Percentiles rank a stretch among this genome's conserved stretches.
These are phyloP conservation scores for Peromyscus maniculatus DNA, from an alignment of 2,113 vertebrate genomes.

Conservation along the genomic window DNA sequence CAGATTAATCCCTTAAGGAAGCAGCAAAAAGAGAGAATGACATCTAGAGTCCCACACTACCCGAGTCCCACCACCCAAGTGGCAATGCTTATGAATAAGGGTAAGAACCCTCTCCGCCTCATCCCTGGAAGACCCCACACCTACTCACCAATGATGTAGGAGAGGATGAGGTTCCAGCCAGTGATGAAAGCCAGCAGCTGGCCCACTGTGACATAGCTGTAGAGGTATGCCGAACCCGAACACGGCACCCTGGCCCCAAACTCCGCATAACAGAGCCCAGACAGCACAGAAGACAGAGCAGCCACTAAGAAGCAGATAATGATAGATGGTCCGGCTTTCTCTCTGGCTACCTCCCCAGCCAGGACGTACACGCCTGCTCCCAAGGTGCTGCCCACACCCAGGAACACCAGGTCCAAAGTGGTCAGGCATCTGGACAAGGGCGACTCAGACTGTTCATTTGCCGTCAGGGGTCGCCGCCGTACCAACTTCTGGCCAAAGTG, in stretches of 20 bases:
- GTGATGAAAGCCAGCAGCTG: slow-evolving; percentile 96
- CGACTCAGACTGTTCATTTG: slow-evolving; percentile 68
- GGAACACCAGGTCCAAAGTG: slow-evolving; percentile 92
- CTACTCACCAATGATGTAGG: slow-evolving; percentile 93
- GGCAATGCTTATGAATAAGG: accelerated
- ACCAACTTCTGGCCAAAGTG: slow-evolving; percentile 89
- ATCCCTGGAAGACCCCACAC: neutral
- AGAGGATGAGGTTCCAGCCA: slow-evolving; percentile 97
- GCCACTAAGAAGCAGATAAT: slow-evolving; percentile 95
- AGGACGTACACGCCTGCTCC: slow-evolving; percentile 95
- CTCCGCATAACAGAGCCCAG: slow-evolving; percentile 95
- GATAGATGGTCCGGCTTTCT: slow-evolving; percentile 92
- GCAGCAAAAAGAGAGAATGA: neutral
- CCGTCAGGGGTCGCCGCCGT: slow-evolving; percentile 87
- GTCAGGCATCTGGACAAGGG: slow-evolving; percentile 92
- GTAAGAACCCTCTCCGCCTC: neutral
- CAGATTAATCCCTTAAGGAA: neutral
- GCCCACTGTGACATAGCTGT: slow-evolving; percentile 96
- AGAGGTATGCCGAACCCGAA: slow-evolving; percentile 95
- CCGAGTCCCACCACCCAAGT: neutral
- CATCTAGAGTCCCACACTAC: neutral
- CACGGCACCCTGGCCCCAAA: slow-evolving; percentile 95
- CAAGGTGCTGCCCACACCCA: slow-evolving; percentile 94
- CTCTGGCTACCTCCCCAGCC: slow-evolving; percentile 93
- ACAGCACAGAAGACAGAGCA: slow-evolving; percentile 92